A percentile compares a stretch with the other conserved stretches of the same genome.
These are phyloP conservation scores for Triplophysa yarkandensis DNA, from an alignment of 2,797 vertebrate species.

Conservation along the genomic window DNA sequence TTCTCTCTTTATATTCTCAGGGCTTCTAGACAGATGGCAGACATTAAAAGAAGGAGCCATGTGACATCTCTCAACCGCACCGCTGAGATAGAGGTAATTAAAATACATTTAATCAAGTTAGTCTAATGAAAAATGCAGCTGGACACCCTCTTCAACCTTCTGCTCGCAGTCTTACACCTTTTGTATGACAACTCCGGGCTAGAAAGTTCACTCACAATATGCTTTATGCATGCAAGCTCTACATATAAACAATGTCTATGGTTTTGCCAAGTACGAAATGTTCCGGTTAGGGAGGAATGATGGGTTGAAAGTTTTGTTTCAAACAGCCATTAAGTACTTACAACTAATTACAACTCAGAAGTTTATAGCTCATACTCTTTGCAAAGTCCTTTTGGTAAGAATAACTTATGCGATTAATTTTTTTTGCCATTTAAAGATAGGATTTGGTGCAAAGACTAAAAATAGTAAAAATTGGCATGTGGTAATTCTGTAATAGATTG, in stretches of 20 bases:
- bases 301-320: too few species aligned
- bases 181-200: slow-evolving; percentile 21
- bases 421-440: too few species aligned
- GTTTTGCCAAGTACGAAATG: background rate
- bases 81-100: slow-evolving; percentile 63
- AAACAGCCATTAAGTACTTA: background rate
- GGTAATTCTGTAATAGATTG: background rate
- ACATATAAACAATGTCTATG: background rate
- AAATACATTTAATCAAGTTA: slow-evolving; percentile 65
- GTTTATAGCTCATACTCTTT: background rate
- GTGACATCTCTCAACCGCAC: slow-evolving; percentile 62
- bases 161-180: slow-evolving; percentile 49
- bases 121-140: slow-evolving; percentile 65
- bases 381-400: background rate
- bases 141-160: slow-evolving; percentile 53
- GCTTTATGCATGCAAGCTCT: too few species aligned
- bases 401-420: background rate
- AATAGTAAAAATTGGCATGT: too few species aligned
- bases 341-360: background rate
- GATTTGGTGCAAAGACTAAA: background rate
- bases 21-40: slow-evolving; percentile 65
- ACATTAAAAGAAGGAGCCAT: slow-evolving; percentile 62
- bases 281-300: background rate
- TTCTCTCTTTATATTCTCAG: slow-evolving; percentile 26
- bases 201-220: background rate